These are phyloP conservation scores for Brachionichthys hirsutus DNA, from an alignment of 2,113 vertebrate genomes.

Conservation along the genomic window DNA sequence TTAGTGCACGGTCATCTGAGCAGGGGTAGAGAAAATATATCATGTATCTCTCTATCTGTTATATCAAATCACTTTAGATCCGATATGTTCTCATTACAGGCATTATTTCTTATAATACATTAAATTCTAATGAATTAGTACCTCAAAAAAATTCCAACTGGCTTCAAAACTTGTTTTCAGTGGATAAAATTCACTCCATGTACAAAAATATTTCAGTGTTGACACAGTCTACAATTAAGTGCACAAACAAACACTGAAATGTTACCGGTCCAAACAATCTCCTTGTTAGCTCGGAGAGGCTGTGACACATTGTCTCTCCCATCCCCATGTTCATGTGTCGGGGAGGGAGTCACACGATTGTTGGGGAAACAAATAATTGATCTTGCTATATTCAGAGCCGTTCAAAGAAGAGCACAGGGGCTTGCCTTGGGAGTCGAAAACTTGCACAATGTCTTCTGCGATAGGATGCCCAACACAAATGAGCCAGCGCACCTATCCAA, in stretches of 20 bases:
- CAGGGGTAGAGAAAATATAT: background rate
- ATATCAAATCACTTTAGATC: conserved; percentile 8
- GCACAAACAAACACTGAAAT: conserved; percentile 3
- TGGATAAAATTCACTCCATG: background rate
- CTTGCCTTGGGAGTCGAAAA: conserved; percentile 66
- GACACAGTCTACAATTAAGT: background rate
- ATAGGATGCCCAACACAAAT: conserved; percentile 85
- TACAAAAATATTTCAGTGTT: conserved; percentile 1
- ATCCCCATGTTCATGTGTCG: conserved; percentile 50
- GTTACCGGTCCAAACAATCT: conserved; percentile 15
- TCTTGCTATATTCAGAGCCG: conserved; percentile 59
- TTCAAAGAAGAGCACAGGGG: conserved; percentile 57
- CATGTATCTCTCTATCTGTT: background rate
- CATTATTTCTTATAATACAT: conserved; percentile 13
- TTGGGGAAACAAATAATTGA: conserved; percentile 59
- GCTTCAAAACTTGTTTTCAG: conserved; percentile 1
- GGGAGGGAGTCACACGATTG: conserved; percentile 40
- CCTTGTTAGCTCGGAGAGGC: conserved; percentile 8
- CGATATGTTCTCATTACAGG: conserved; percentile 7
- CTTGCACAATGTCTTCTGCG: conserved; percentile 81
- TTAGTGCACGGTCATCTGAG: background rate
- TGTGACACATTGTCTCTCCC: conserved; percentile 33
- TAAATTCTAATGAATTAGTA: too few species aligned
- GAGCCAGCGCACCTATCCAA: conserved; percentile 92
- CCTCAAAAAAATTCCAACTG: too few species aligned